phyloP scores from a whole-genome alignment of 2,888 invertebrate species.

The Drosophila austrosaltans region DNA sequence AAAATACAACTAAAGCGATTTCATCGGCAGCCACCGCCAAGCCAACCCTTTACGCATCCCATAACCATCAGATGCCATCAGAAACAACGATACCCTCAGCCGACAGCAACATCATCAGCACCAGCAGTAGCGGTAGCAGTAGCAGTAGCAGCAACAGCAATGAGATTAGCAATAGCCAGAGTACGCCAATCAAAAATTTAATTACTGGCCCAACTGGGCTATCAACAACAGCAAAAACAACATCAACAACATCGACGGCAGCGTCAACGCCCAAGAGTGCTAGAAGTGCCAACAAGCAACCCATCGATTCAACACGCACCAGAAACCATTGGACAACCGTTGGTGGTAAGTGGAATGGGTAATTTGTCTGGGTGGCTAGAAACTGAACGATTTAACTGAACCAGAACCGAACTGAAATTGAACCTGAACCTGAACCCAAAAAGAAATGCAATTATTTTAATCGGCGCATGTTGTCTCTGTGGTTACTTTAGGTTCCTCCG shows the following conservation, averaged over 20 bases:
- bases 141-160: conserved; percentile 19
- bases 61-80: conserved; percentile 44
- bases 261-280: conserved; percentile 55
- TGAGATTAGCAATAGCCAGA: conserved; percentile 49
- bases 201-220: conserved; percentile 36
- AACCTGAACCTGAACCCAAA: not conserved
- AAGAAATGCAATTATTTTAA: conserved; percentile 1
- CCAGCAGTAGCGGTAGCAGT: conserved; percentile 4
- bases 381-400: not conserved
- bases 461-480: conserved; percentile 1
- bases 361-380: too few species aligned
- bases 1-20: conserved; percentile 51
- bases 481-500: conserved; percentile 25
- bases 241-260: conserved; percentile 32
- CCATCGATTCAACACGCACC: conserved; percentile 68
- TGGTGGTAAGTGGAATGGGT: conserved; percentile 28
- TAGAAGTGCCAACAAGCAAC: conserved; percentile 62
- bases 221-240: conserved; percentile 32
- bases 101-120: conserved; percentile 28
- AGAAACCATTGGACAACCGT: conserved; percentile 70
- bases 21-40: conserved; percentile 34
- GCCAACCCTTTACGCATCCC: conserved; percentile 43
- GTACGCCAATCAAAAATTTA: conserved; percentile 44
- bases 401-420: not conserved
- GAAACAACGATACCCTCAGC: conserved; percentile 24